These are phyloP conservation scores for Micromesistius poutassou DNA, from an alignment of 2,797 vertebrate species.

Conservation along the genomic window DNA sequence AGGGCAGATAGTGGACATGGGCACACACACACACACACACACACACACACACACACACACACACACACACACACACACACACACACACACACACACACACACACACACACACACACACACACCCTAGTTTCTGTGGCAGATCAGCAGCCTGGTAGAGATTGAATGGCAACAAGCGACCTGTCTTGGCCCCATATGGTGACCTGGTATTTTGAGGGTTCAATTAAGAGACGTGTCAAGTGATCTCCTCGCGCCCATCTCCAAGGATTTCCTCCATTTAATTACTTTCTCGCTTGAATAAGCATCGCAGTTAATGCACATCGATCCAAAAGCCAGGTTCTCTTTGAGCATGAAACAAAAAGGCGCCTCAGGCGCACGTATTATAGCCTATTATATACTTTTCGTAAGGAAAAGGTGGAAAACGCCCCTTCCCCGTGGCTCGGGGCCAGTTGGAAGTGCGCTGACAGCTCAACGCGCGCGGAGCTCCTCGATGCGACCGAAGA, in stretches of 20 bases:
- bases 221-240: slow-evolving; percentile 31
- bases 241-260: slow-evolving; percentile 22
- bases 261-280: slow-evolving; percentile 45
- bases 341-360: background rate
- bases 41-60: background rate
- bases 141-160: background rate
- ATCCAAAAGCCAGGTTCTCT: slow-evolving; percentile 20
- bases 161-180: slow-evolving; percentile 43
- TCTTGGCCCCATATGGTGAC: slow-evolving; percentile 51
- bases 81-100: background rate
- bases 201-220: slow-evolving; percentile 43
- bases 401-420: background rate
- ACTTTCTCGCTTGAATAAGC: slow-evolving; percentile 42
- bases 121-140: background rate
- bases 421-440: slow-evolving; percentile 14
- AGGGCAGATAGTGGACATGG: too few relatives aligned
- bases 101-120: slow-evolving; percentile 7
- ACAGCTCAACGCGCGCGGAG: slow-evolving; percentile 37
- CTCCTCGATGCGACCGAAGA: slow-evolving; percentile 28
- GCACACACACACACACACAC: slow-evolving; percentile 3
- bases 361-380: background rate
- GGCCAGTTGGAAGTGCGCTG: slow-evolving; percentile 24
- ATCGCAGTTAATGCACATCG: slow-evolving; percentile 57
- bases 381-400: background rate
- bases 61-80: background rate